phyloP scores from a whole-genome alignment of 2,888 invertebrate species.

The Drosophila mercatorum region DNA sequence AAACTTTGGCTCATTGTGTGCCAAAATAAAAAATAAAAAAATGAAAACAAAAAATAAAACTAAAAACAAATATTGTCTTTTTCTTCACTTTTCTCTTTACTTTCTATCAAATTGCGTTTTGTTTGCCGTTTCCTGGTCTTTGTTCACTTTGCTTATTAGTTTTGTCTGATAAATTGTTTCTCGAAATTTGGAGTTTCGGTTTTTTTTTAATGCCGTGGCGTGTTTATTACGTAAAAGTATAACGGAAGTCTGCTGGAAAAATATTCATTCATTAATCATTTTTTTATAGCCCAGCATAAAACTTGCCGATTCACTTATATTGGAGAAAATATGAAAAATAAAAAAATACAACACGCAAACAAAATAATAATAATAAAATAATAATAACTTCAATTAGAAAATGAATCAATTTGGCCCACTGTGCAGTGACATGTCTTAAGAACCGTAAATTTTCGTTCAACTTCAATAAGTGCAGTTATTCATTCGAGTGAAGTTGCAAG shows the following conservation, averaged over 20 bases:
- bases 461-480: constrained; percentile 5
- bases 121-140: constrained; percentile 9
- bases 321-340: neutral
- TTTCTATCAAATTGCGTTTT: constrained; percentile 23
- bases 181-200: constrained; percentile 15
- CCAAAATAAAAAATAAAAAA: constrained; percentile 33
- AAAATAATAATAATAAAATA: no score
- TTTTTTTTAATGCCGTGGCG: constrained; percentile 9
- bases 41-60: constrained; percentile 11
- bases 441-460: neutral
- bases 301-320: constrained; percentile 17
- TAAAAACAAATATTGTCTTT: constrained; percentile 18
- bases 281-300: constrained; percentile 11
- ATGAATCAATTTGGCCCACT: neutral
- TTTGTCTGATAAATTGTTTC: constrained; percentile 34
- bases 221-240: constrained; percentile 11
- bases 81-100: constrained; percentile 1
- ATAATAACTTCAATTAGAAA: neutral
- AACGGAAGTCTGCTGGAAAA: constrained; percentile 12
- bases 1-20: constrained; percentile 83
- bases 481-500: neutral
- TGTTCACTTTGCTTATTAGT: constrained; percentile 40
- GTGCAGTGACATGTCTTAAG: neutral
- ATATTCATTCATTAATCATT: constrained; percentile 17
- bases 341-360: neutral